Evolutionary conservation across 2,797 vertebrate species (phyloP).

Genomic region (Rhynchonycteris naso): DNA sequence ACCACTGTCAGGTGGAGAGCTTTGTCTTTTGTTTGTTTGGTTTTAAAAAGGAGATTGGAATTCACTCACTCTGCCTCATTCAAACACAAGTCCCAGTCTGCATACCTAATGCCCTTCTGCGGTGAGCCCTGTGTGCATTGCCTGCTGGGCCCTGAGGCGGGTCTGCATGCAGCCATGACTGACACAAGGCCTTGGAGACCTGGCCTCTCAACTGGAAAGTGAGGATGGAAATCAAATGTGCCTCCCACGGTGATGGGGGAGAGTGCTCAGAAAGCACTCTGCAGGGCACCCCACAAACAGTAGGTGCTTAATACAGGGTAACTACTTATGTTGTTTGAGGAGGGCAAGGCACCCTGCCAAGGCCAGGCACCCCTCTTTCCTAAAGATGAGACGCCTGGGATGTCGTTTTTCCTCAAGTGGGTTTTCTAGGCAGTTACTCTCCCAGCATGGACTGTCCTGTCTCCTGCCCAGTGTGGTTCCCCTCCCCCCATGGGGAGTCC

Average conservation of each 20-base stretch:
- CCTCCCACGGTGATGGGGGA: background rate
- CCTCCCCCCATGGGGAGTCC: background rate
- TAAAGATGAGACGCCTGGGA: background rate
- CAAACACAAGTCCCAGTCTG: background rate
- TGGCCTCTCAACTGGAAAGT: background rate
- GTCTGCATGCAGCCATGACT: background rate
- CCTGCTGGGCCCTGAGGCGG: background rate
- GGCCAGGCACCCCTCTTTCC: background rate
- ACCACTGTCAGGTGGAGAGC: background rate
- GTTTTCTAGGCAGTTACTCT: background rate
- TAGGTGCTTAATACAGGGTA: rapidly evolving
- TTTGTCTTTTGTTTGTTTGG: background rate
- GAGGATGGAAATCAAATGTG: background rate
- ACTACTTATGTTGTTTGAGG: background rate
- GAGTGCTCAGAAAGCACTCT: too few species aligned
- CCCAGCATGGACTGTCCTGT: background rate
- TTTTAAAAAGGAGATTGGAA: background rate
- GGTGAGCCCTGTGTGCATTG: rapidly evolving
- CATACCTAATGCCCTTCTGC: rapidly evolving
- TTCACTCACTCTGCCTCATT: background rate
- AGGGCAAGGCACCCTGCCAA: background rate
- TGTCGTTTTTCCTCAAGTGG: background rate
- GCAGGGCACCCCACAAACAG: background rate
- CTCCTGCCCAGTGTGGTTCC: background rate
- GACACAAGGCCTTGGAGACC: background rate